Evolutionary conservation across 2,888 invertebrate species (phyloP).

Genomic region (Brenthis daphne): DNA sequence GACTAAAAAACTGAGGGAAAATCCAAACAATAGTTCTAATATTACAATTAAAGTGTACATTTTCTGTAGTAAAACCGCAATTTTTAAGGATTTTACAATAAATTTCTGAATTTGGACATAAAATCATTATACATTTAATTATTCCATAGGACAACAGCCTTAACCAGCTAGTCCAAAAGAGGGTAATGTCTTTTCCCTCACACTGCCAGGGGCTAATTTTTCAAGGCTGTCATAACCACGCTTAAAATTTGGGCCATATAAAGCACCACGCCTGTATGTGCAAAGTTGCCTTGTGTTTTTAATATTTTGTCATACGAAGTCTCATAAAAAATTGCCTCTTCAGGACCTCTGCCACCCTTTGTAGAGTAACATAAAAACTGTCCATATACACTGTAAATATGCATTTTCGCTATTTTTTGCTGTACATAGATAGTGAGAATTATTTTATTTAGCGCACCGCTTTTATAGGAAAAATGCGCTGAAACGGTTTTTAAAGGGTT

Average conservation of each 20-base stretch:
- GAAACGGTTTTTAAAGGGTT: too few species aligned
- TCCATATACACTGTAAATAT: too few species aligned
- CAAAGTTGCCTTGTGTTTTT: conserved; percentile 34
- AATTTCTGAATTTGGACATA: too few species aligned
- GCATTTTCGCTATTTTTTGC: too few species aligned
- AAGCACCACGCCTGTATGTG: conserved; percentile 30
- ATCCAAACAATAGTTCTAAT: too few species aligned
- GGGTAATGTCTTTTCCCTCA: conserved; percentile 33
- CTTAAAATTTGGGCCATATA: conserved; percentile 37
- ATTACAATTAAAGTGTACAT: too few species aligned
- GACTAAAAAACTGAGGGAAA: too few species aligned
- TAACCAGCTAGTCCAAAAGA: conserved; percentile 26
- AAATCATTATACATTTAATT: not conserved
- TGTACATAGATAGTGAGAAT: too few species aligned
- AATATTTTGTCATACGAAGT: conserved; percentile 33
- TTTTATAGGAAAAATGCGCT: too few species aligned
- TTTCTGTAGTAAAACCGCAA: too few species aligned
- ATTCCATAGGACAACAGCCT: conserved; percentile 11
- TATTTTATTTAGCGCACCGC: too few species aligned
- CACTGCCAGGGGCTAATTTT: conserved; percentile 36
- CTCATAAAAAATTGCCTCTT: conserved; percentile 36
- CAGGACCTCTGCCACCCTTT: conserved; percentile 35
- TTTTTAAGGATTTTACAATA: too few species aligned
- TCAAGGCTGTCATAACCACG: conserved; percentile 41
- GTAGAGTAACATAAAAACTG: conserved; percentile 14